A percentile compares a stretch with the other conserved stretches of the same genome.
Conservation (phyloP, 1,140 invertebrate genomes). For the Ceratina japonica region DNA sequence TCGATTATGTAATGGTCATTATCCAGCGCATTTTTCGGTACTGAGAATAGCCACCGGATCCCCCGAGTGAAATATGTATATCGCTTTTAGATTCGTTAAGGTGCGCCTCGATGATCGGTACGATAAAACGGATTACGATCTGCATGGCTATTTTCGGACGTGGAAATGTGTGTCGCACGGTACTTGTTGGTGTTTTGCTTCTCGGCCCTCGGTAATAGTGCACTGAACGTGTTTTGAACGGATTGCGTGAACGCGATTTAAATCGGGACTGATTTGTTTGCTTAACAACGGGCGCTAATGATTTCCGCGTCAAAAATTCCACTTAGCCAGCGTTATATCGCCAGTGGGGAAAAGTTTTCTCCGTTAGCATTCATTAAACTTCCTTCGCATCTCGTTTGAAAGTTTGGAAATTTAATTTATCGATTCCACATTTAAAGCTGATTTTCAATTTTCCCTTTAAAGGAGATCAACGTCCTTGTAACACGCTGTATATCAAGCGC, state of each 20-base stretch:
- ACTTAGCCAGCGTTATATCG: neutral
- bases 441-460: conserved; percentile 8
- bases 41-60: neutral
- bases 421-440: neutral
- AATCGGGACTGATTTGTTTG: neutral
- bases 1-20: conserved; percentile 21
- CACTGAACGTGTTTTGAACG: neutral
- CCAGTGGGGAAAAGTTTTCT: neutral
- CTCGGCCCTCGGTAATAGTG: too few species aligned
- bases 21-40: neutral
- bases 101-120: too few species aligned
- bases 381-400: neutral
- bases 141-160: too few species aligned
- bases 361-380: conserved; percentile 1
- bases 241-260: neutral
- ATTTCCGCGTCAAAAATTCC: neutral
- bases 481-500: neutral
- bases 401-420: conserved; percentile 4
- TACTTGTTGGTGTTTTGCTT: too few species aligned
- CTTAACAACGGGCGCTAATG: neutral
- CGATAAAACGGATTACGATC: too few species aligned
- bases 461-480: neutral
- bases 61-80: neutral
- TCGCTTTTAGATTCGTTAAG: neutral
- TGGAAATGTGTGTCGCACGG: too few species aligned